phyloP scores from a whole-genome alignment of 1,140 invertebrate species.

The Euwallacea similis region DNA sequence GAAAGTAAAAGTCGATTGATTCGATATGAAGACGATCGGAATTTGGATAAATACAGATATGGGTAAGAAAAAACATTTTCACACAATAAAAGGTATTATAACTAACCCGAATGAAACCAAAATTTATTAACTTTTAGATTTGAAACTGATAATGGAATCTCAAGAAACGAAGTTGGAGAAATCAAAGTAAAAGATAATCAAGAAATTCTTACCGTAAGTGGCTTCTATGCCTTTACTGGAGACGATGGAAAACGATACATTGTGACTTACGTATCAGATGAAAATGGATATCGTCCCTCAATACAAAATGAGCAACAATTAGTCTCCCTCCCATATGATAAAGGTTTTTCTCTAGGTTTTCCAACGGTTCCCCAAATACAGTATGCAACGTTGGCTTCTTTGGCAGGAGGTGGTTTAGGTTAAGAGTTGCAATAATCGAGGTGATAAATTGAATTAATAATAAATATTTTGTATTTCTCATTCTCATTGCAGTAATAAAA shows the following conservation, averaged over 20 bases:
- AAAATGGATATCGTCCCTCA: not conserved
- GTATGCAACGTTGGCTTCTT: not conserved
- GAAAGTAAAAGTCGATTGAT: not conserved
- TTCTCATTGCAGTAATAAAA: too few relatives aligned
- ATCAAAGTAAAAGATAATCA: not conserved
- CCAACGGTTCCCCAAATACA: not conserved
- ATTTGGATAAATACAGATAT: not conserved
- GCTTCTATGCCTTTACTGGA: not conserved
- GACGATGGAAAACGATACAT: not conserved
- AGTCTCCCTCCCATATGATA: not conserved
- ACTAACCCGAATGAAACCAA: too few relatives aligned
- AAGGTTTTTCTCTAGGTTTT: too few relatives aligned
- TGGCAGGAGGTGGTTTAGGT: not conserved
- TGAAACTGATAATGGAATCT: slow-evolving; percentile 3
- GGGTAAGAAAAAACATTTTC: not conserved
- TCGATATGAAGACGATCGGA: not conserved
- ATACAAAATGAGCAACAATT: not conserved
- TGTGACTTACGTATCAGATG: not conserved
- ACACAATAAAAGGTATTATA: too few relatives aligned
- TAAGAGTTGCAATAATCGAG: not conserved
- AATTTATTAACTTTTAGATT: not conserved
- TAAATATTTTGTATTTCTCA: too few relatives aligned
- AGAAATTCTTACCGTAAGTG: not conserved
- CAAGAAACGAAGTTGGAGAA: not conserved
- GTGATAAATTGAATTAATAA: too few relatives aligned